These are phyloP conservation scores for Dysdera silvatica DNA, from an alignment of 1,140 invertebrate species.

Conservation along the genomic window DNA sequence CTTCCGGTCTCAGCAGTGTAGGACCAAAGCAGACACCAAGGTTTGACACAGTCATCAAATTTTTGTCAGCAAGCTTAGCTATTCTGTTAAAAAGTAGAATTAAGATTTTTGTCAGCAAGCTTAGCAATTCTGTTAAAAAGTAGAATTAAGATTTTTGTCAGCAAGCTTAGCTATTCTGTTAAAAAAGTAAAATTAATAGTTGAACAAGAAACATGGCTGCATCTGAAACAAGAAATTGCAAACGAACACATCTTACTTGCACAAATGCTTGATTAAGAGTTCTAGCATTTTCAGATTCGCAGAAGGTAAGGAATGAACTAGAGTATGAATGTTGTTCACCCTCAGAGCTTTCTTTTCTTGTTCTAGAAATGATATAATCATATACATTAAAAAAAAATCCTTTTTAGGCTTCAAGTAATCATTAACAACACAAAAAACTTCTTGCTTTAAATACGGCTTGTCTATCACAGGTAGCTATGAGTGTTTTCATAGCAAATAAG, in stretches of 20 bases:
- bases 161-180: constrained; percentile 68
- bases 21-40: constrained; percentile 98
- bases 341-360: constrained; percentile 67
- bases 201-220: no score
- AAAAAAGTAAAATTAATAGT: constrained; percentile 31
- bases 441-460: no score
- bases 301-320: constrained; percentile 76
- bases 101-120: constrained; percentile 41
- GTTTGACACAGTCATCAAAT: constrained; percentile 93
- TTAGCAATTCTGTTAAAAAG: constrained; percentile 64
- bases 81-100: constrained; percentile 56
- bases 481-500: no score
- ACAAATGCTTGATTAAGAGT: constrained; percentile 75
- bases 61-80: constrained; percentile 73
- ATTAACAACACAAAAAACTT: no score
- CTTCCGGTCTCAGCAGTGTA: constrained; percentile 82
- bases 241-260: constrained; percentile 54
- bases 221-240: background rate
- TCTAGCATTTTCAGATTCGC: constrained; percentile 79
- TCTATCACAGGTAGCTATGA: no score
- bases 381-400: background rate
- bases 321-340: constrained; percentile 73
- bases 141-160: constrained; percentile 26
- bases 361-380: constrained; percentile 51
- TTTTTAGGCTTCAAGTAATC: no score